phyloP scores from a whole-genome alignment of 2,113 vertebrate species.

The Lonchura striata region DNA sequence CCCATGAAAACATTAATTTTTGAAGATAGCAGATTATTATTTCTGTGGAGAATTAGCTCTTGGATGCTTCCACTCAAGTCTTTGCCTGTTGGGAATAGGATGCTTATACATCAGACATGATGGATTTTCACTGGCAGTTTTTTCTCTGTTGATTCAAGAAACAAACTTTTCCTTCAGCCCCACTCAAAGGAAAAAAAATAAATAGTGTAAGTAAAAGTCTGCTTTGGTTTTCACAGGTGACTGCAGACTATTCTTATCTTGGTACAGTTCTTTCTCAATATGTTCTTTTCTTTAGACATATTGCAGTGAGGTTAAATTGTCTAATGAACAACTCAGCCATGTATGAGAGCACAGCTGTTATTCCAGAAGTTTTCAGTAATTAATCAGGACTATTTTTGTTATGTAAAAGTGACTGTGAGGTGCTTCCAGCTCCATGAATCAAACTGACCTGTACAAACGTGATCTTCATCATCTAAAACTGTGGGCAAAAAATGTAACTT shows the following conservation, averaged over 20 bases:
- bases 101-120: not conserved
- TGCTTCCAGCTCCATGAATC: not conserved
- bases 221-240: not conserved
- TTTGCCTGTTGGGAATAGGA: not conserved
- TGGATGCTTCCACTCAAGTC: not conserved
- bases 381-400: conserved; percentile 17
- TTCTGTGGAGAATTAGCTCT: not conserved
- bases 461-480: not conserved
- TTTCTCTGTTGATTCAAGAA: not conserved
- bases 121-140: not conserved
- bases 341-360: conserved; percentile 1
- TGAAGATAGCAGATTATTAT: not conserved
- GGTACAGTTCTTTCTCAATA: not conserved
- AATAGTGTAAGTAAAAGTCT: not conserved
- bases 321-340: conserved; percentile 13
- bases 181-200: not conserved
- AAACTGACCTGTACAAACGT: not conserved
- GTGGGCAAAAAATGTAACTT: not conserved
- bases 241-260: not conserved
- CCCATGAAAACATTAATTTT: not conserved
- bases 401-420: not conserved
- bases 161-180: not conserved
- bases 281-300: not conserved
- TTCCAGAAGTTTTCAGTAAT: not conserved
- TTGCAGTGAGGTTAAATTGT: not conserved